A percentile compares a stretch with the other conserved stretches of the same genome.
Conservation (phyloP, 2,113 vertebrate genomes). For the Corythornis madagascariensis region DNA sequence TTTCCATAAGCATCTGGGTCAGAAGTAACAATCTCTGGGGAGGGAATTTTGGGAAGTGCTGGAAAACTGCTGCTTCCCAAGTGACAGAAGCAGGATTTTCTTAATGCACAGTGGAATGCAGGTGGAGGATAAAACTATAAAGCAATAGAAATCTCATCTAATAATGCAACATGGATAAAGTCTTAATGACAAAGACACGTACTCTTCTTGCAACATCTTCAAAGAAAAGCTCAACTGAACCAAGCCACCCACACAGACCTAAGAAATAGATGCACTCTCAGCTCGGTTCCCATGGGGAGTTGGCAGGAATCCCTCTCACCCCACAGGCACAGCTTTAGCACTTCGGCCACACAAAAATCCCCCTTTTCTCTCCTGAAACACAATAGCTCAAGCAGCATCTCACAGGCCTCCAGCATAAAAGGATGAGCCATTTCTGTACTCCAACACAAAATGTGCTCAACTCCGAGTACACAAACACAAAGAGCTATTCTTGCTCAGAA, state of each 20-base stretch:
- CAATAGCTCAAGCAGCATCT: neutral
- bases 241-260: neutral
- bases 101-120: neutral
- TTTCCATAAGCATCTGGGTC: neutral
- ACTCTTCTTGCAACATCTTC: neutral
- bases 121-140: neutral
- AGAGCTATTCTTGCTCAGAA: neutral
- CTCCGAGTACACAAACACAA: neutral
- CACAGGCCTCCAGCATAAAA: fast-evolving
- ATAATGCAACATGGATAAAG: neutral
- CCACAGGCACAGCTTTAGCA: neutral
- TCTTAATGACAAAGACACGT: neutral
- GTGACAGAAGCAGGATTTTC: neutral
- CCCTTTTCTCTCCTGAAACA: neutral
- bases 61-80: neutral
- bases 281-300: neutral
- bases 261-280: neutral
- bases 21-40: neutral
- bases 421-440: neutral
- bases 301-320: neutral
- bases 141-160: neutral
- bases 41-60: neutral
- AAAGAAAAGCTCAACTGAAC: neutral
- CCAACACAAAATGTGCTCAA: neutral
- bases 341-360: neutral